Evolutionary conservation across 2,888 invertebrate species (phyloP), one percentile per base, ranked within the genome.

Genomic region (Choristoneura rosaceana): DNA sequence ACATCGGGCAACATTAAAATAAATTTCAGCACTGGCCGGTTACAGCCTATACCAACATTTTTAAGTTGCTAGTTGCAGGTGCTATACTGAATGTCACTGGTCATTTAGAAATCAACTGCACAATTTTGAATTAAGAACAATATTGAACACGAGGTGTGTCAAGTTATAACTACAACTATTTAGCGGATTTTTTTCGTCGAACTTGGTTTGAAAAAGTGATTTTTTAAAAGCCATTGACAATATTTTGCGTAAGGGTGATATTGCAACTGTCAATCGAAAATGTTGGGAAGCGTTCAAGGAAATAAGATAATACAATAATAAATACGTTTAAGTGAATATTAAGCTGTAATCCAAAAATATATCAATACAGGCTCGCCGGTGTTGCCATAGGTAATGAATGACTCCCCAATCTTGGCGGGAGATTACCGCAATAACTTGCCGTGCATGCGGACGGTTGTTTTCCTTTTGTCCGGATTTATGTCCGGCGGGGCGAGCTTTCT

Each of bases 401-500:
- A 58, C 25, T 12, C 66, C 66, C 65, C 62, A 45, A 62, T 62
- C 68, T 70, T 76, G 74, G 74, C 74, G 75, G 78, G 75, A 78
- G 77, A 80, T 80, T 78, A 80, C 76, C 75, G 80, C 79, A 80
- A 81, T 82, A 82, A 81, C 79, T 76, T 78, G 78, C 74, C 75
- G 76, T 69, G 74, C 75, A 75, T 76, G 76, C 74, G 71, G 73
- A 62, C 74, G 71, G 67, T 73, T 71, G 71, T 73, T 71, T 74
- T 74, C 75, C 78, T 78, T 78, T 79, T 76, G 74, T 74, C 75
- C 74, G 77, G 81, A 81, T 80, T 79, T 80, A 76, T 79, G 79
- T 77, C 77, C 77, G 77, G 59, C 43, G 45, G 45, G 61, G 59
- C 25, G 45, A 62, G 62, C 62, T 62, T 79, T 79, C 77, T 75